phyloP scores from a whole-genome alignment of 2,797 vertebrate genomes.

The Otus scops region DNA sequence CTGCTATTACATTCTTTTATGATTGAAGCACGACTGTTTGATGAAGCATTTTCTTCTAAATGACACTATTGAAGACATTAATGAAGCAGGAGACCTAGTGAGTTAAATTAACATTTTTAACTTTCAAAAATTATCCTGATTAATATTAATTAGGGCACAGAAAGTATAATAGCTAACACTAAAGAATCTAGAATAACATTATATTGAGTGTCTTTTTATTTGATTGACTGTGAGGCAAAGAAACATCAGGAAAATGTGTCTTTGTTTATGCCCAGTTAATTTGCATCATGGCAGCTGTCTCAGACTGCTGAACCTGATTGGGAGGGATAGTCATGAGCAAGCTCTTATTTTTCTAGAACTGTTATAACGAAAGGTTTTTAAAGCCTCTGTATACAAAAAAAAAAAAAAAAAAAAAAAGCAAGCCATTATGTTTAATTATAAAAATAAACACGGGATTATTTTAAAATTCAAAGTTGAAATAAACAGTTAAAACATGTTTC shows the following conservation, averaged over 20 bases:
- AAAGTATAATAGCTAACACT: not conserved
- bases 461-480: not conserved
- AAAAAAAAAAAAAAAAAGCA: too few species aligned
- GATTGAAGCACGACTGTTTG: slow-evolving; percentile 39
- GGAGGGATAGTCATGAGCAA: not conserved
- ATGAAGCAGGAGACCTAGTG: slow-evolving; percentile 44
- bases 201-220: not conserved
- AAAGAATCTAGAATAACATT: not conserved
- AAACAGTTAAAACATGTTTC: not conserved
- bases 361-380: not conserved
- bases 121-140: slow-evolving; percentile 45
- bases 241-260: not conserved
- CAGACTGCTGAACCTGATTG: not conserved
- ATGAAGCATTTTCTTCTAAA: slow-evolving; percentile 62
- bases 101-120: slow-evolving; percentile 62
- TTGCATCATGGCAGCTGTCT: not conserved
- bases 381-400: not conserved
- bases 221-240: not conserved
- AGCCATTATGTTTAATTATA: not conserved
- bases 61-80: slow-evolving; percentile 27
- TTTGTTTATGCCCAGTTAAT: not conserved
- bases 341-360: not conserved
- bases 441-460: not conserved
- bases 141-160: slow-evolving; percentile 43
- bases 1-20: slow-evolving; percentile 30